Percentiles rank a stretch among this genome's conserved stretches.
These are phyloP conservation scores for Aspiorhynchus laticeps DNA, from an alignment of 2,113 vertebrate genomes.

Conservation along the genomic window DNA sequence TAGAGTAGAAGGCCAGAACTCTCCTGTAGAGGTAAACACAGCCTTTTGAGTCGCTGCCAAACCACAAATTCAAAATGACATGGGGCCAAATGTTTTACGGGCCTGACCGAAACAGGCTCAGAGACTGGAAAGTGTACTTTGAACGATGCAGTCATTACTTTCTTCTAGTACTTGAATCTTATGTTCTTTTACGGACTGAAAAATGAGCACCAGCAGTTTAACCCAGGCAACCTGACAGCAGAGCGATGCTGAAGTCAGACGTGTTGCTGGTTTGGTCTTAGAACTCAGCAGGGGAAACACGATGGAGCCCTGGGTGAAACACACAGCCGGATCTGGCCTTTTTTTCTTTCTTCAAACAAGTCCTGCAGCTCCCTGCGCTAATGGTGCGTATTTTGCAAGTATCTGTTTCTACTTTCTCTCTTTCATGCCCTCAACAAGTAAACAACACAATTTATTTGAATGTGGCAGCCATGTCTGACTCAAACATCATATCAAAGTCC, in stretches of 20 bases:
- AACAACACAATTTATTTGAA: conserved; percentile 25
- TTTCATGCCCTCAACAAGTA: conserved; percentile 26
- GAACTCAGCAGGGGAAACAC: conserved; percentile 38
- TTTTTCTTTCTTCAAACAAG: conserved; percentile 43
- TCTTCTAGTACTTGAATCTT: conserved; percentile 46
- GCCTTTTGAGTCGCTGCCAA: conserved; percentile 62
- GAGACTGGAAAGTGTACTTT: conserved; percentile 44
- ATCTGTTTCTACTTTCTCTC: conserved; percentile 29
- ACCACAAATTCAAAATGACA: conserved; percentile 60
- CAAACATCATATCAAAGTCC: conserved; percentile 29
- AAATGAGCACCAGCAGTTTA: conserved; percentile 19
- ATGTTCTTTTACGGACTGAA: conserved; percentile 17
- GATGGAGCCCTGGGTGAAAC: conserved; percentile 22
- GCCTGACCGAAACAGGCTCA: conserved; percentile 40
- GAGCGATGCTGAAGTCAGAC: conserved; percentile 29
- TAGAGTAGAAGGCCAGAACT: conserved; percentile 63
- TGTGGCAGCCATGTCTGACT: conserved; percentile 18
- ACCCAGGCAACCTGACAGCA: conserved; percentile 14
- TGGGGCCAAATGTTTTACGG: conserved; percentile 52
- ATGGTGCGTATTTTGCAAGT: conserved; percentile 1
- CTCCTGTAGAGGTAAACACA: conserved; percentile 63
- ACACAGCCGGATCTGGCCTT: conserved; percentile 43
- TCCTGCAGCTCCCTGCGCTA: not conserved
- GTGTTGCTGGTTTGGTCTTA: conserved; percentile 34
- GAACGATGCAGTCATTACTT: conserved; percentile 41